phyloP scores from a whole-genome alignment of 2,888 invertebrate genomes.

The Thymelicus lineola region DNA sequence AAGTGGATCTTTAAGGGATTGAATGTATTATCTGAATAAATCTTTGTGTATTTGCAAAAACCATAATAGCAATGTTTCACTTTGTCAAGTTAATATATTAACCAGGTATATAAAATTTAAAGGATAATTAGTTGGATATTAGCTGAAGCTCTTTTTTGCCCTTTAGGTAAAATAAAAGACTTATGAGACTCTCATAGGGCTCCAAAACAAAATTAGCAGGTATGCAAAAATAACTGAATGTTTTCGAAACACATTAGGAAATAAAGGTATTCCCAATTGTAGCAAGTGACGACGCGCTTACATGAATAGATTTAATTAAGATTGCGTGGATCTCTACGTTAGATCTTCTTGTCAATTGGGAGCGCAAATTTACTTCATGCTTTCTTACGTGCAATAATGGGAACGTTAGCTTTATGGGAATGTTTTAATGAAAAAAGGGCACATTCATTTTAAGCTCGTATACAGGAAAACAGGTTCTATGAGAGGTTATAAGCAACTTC shows the following conservation, averaged over 20 bases:
- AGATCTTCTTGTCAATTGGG: slow-evolving; percentile 11
- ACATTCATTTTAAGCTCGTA: not conserved
- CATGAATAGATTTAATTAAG: slow-evolving; percentile 46
- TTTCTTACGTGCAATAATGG: slow-evolving; percentile 4
- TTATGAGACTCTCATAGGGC: too few species aligned
- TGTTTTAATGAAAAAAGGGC: not conserved
- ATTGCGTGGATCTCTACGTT: slow-evolving; percentile 34
- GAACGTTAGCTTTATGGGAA: not conserved
- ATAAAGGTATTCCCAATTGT: slow-evolving; percentile 7
- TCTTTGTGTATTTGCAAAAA: too few species aligned
- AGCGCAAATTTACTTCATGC: slow-evolving; percentile 2
- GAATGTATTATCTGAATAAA: too few species aligned
- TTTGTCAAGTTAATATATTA: too few species aligned
- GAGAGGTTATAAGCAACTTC: too few species aligned
- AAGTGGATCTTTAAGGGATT: too few species aligned
- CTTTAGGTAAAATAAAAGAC: too few species aligned
- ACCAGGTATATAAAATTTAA: too few species aligned
- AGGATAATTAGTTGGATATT: too few species aligned
- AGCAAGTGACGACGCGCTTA: slow-evolving; percentile 2
- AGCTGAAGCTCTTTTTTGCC: too few species aligned
- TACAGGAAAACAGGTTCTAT: too few species aligned
- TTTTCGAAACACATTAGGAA: not conserved
- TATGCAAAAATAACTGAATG: not conserved
- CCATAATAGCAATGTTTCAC: too few species aligned
- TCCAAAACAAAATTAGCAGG: not conserved